Conservation (phyloP, 1,140 invertebrate species). For the Drosophila mojavensis region DNA sequence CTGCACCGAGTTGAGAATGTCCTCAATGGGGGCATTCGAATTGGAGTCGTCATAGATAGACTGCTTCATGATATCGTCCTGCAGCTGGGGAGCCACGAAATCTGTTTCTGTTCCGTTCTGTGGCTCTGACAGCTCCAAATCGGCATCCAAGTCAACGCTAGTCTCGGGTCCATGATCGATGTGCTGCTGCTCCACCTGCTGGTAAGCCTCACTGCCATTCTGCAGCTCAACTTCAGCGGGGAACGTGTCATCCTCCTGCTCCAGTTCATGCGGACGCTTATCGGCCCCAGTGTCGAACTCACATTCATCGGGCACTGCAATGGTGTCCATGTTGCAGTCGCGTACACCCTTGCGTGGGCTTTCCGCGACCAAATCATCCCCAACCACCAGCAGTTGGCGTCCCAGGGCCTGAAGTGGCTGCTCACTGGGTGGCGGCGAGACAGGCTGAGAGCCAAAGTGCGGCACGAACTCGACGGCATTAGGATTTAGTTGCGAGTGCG, state of each 20-base stretch:
- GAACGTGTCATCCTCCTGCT: conserved; percentile 59
- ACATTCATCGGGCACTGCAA: conserved; percentile 65
- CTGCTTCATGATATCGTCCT: conserved; percentile 66
- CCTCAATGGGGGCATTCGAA: conserved; percentile 63
- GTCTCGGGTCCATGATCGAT: conserved; percentile 78
- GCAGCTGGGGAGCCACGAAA: not conserved
- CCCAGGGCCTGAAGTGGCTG: conserved; percentile 21
- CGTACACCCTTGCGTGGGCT: conserved; percentile 72
- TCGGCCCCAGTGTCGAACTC: conserved; percentile 73
- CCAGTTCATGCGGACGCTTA: conserved; percentile 72
- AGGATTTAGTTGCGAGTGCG: conserved; percentile 70
- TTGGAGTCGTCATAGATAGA: conserved; percentile 59
- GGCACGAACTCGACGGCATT: conserved; percentile 78
- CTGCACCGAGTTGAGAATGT: conserved; percentile 79
- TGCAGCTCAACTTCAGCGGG: conserved; percentile 23
- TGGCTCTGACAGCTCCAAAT: conserved; percentile 26
- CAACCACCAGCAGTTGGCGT: conserved; percentile 49
- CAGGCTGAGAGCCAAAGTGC: conserved; percentile 66
- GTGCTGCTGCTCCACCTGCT: conserved; percentile 18
- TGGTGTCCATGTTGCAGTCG: conserved; percentile 65
- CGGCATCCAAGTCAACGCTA: conserved; percentile 68
- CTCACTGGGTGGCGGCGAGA: conserved; percentile 56
- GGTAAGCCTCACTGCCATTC: conserved; percentile 15
- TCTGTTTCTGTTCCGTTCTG: not conserved
- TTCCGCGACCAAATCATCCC: conserved; percentile 72